Evolutionary conservation across 2,113 vertebrate species (phyloP).

Genomic region (Coracopsis vasa): DNA sequence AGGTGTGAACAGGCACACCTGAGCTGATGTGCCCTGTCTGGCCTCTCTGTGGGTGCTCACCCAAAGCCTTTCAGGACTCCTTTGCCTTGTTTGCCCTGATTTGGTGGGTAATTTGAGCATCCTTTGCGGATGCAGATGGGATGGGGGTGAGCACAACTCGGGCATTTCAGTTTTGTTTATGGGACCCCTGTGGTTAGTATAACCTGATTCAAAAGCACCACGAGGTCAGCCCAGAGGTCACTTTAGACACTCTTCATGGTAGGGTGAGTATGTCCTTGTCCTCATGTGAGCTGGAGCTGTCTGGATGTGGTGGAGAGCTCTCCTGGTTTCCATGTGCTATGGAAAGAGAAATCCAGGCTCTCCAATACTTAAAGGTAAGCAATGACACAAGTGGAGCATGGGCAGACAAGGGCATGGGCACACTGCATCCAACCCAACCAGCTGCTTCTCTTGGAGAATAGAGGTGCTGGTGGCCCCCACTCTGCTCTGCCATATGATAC

Average conservation of each 20-base stretch:
- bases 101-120: background rate
- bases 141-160: background rate
- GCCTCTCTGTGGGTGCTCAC: background rate
- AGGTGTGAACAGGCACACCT: background rate
- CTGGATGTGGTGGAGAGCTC: background rate
- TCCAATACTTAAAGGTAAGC: background rate
- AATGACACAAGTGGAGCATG: background rate
- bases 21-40: background rate
- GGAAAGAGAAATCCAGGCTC: background rate
- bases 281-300: fast-evolving
- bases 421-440: fast-evolving
- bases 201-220: background rate
- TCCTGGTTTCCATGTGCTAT: background rate
- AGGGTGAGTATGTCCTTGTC: fast-evolving
- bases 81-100: background rate
- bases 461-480: background rate
- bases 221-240: fast-evolving
- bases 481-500: background rate
- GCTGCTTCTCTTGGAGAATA: background rate
- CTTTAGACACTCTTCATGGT: background rate
- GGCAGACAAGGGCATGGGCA: background rate
- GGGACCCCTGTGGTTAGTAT: background rate
- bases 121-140: background rate
- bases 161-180: background rate
- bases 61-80: background rate